Evolutionary conservation across 1,140 invertebrate species (phyloP), one percentile per base, ranked within the genome.

Genomic region (Cyclina sinensis): DNA sequence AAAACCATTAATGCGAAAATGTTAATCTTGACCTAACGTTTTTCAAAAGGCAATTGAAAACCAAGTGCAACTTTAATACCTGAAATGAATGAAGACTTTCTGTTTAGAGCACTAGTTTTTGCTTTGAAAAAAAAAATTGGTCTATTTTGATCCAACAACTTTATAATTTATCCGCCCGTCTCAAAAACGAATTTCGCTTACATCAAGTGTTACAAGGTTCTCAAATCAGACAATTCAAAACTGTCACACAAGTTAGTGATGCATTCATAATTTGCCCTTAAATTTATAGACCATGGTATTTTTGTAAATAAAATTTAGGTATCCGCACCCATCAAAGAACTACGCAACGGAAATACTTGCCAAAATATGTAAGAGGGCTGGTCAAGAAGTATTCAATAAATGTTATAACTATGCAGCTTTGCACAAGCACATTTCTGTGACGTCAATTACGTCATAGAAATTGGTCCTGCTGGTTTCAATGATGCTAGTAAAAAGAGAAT

Each of bases 191-290:
- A 39, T 70, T 37, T 70, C 32, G 65, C 16, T 35, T 5, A 37
- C 30, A 70, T 70, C 24, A 70, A 70, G 65, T 35, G 65, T 70
- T 18, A 37, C 35, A 37, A 12, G 16, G 65, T 70, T 32, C 4
- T 39, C 9, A 70, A 70, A 70, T 70, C 37, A 70, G 46, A 76
- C 73, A 76, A 46, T 48, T 30, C 73, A 76, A 27, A 76, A 30
- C 21, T 27, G 18, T 51, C 46, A 48, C 46, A 76, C 32, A 48
- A 76, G 24, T n/a, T n/a, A 76, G 39, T 76, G 73, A 76, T n/a
- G 73, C 73, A 24, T 76, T 46, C 27, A 76, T 76, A 76, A 76
- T 76, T 76, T 76, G n/a, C 73, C 73, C 48, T 76, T 76, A 76
- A 46, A 51, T 76, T 70, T 48, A 21, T 76, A 76, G 73, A 76